Percentiles rank a stretch among this genome's conserved stretches.
phyloP scores from a whole-genome alignment of 2,797 vertebrate species.

The Cuniculus paca region DNA sequence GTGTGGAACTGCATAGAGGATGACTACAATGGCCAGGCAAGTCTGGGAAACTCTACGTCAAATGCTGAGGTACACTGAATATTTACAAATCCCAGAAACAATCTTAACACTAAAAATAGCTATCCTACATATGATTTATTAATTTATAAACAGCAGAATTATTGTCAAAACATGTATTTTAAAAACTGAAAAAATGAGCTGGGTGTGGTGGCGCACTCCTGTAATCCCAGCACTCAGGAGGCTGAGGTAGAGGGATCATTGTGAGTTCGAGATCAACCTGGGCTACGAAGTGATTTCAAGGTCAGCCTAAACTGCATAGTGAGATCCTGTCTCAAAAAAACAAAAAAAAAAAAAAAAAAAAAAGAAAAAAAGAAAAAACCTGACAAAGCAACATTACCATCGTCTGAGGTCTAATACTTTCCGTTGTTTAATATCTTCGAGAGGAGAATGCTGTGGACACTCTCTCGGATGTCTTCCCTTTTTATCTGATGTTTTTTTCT shows the following conservation, averaged over 20 bases:
- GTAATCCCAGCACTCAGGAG: no score
- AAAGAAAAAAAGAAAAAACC: no score
- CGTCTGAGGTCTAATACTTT: slow-evolving; percentile 97
- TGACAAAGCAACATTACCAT: slow-evolving; percentile 91
- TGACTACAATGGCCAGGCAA: neutral
- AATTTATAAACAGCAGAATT: neutral
- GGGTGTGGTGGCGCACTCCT: no score
- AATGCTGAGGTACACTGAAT: neutral
- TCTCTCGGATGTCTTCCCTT: slow-evolving; percentile 94
- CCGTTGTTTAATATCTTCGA: slow-evolving; percentile 96
- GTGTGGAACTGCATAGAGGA: neutral
- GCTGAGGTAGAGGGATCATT: no score
- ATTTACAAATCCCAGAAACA: neutral
- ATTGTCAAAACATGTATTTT: neutral
- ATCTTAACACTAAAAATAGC: neutral
- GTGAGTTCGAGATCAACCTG: no score
- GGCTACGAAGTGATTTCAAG: no score
- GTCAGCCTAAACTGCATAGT: no score
- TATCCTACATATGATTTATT: neutral
- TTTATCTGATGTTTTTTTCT: slow-evolving; percentile 95
- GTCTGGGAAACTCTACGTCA: neutral
- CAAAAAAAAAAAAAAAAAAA: no score
- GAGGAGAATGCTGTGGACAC: slow-evolving; percentile 89
- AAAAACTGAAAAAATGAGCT: neutral
- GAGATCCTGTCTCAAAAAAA: no score